These are phyloP conservation scores for Chondrosia reniformis DNA, from an alignment of 37 sponge, comb jelly and placozoan species.

Conservation along the genomic window DNA sequence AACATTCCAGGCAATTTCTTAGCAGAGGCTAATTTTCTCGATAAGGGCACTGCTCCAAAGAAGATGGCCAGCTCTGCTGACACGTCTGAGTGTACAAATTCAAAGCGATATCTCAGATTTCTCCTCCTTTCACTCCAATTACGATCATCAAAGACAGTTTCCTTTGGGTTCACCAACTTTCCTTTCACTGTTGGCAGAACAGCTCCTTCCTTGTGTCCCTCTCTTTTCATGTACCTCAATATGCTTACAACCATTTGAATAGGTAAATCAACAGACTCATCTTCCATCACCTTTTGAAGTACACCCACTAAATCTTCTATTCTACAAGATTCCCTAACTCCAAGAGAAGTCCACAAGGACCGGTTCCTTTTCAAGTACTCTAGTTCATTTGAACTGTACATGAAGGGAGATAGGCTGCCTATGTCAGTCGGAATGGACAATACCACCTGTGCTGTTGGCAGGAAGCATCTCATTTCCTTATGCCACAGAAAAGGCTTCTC, in stretches of 20 bases:
- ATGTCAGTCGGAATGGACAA: neutral
- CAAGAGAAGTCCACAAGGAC: slow-evolving; percentile 12
- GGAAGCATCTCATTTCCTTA: neutral
- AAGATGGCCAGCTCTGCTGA: slow-evolving; percentile 25
- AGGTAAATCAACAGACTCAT: neutral
- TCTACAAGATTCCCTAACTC: slow-evolving; percentile 27
- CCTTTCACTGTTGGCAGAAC: neutral
- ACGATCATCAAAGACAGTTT: slow-evolving; percentile 23
- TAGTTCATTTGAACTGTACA: neutral
- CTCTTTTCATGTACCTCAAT: neutral
- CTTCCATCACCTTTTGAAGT: slow-evolving; percentile 26
- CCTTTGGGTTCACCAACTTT: neutral
- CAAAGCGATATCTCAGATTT: slow-evolving; percentile 13
- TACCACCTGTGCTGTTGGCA: neutral
- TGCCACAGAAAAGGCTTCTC: neutral
- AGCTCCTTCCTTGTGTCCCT: neutral
- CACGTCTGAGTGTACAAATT: slow-evolving; percentile 33
- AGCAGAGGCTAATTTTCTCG: slow-evolving; percentile 49
- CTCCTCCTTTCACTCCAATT: neutral
- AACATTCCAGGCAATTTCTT: slow-evolving; percentile 12
- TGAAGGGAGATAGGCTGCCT: neutral
- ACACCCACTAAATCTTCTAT: slow-evolving; percentile 31
- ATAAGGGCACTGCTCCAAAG: slow-evolving; percentile 52
- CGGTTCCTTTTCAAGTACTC: neutral
- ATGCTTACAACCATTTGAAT: slow-evolving; percentile 8